Conservation (phyloP, 2,113 vertebrate species). For the Engystomops pustulosus region DNA sequence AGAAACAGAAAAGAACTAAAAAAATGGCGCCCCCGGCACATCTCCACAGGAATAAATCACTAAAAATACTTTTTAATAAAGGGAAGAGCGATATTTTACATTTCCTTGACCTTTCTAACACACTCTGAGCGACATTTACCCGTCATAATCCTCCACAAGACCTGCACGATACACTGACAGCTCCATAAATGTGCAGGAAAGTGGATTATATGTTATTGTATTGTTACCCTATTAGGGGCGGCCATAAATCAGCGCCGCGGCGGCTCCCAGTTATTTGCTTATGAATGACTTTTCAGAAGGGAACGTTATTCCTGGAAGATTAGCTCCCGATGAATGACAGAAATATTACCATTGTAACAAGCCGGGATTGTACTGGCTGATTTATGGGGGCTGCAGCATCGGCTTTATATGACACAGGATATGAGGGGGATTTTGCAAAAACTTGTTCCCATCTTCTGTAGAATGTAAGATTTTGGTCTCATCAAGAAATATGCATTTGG, state of each 20-base stretch:
- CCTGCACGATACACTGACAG: background rate
- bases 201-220: slow-evolving; percentile 45
- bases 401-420: slow-evolving; percentile 27
- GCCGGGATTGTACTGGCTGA: slow-evolving; percentile 34
- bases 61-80: background rate
- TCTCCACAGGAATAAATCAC: background rate
- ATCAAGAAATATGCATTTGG: background rate
- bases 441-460: slow-evolving; percentile 14
- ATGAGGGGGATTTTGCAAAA: slow-evolving; percentile 45
- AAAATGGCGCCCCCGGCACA: background rate
- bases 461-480: background rate
- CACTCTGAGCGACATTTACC: background rate
- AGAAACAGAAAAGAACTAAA: background rate
- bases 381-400: slow-evolving; percentile 41
- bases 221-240: slow-evolving; percentile 40
- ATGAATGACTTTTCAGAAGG: slow-evolving; percentile 41
- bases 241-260: slow-evolving; percentile 12
- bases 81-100: background rate
- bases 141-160: background rate
- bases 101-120: background rate
- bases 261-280: slow-evolving; percentile 20
- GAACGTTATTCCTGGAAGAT: slow-evolving; percentile 47
- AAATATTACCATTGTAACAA: slow-evolving; percentile 51
- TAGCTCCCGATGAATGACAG: slow-evolving; percentile 52
- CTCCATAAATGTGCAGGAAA: background rate